These are phyloP conservation scores for Prietella phreatophila DNA, from an alignment of 2,113 vertebrate genomes.

Conservation along the genomic window DNA sequence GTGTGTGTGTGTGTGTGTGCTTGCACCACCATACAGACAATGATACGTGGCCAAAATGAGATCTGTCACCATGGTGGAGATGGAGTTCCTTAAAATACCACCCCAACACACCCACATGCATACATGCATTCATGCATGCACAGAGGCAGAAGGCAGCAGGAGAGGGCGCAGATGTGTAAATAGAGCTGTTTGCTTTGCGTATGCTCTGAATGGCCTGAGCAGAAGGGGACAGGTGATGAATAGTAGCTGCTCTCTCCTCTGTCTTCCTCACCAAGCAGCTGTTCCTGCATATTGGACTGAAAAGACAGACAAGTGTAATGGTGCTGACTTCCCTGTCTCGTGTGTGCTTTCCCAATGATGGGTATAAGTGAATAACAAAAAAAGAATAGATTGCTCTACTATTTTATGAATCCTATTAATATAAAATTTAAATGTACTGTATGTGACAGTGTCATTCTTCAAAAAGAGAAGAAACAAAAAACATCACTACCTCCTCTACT, in stretches of 20 bases:
- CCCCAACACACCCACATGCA: slow-evolving; percentile 36
- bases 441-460: too few species aligned
- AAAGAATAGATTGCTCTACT: background rate
- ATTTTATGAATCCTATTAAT: background rate
- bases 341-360: background rate
- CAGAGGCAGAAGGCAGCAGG: slow-evolving; percentile 39
- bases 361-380: background rate
- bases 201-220: slow-evolving; percentile 43
- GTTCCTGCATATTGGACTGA: background rate
- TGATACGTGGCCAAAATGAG: slow-evolving; percentile 13
- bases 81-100: slow-evolving; percentile 51
- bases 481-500: background rate
- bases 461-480: background rate
- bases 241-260: slow-evolving; percentile 36
- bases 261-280: slow-evolving; percentile 29
- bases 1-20: background rate
- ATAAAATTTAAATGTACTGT: background rate
- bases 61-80: slow-evolving; percentile 54
- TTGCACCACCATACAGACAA: background rate
- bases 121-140: slow-evolving; percentile 41
- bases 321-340: slow-evolving; percentile 5
- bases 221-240: slow-evolving; percentile 49
- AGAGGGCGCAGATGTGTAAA: slow-evolving; percentile 57
- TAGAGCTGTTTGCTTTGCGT: slow-evolving; percentile 54
- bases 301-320: slow-evolving; percentile 13